Conservation (phyloP, 1,140 invertebrate genomes). For the Cephus cinctus region DNA sequence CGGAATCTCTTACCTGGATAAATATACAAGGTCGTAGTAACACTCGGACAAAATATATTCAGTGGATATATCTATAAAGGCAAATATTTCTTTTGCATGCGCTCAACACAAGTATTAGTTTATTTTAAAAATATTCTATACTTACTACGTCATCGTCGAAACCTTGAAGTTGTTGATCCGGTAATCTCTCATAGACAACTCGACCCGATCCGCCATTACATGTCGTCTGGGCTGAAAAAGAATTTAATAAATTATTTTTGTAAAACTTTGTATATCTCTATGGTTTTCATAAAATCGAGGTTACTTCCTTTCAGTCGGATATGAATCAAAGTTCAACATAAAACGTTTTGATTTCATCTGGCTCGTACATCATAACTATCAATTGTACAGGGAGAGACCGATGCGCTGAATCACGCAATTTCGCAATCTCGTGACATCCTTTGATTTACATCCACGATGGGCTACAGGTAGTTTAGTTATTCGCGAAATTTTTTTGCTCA, state of each 20-base stretch:
- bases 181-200: conserved; percentile 83
- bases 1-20: conserved; percentile 70
- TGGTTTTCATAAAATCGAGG: conserved; percentile 8
- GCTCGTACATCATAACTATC: no score
- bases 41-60: no score
- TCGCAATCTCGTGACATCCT: conserved; percentile 27
- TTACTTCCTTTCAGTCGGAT: no score
- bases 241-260: conserved; percentile 4
- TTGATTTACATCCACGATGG: conserved; percentile 4
- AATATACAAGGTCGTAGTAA: conserved; percentile 9
- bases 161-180: conserved; percentile 84
- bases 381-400: no score
- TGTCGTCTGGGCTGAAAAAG: conserved; percentile 76
- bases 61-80: no score
- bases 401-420: conserved; percentile 18
- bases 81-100: no score
- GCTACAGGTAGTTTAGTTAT: background rate
- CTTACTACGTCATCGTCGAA: conserved; percentile 84
- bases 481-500: background rate
- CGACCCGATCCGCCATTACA: conserved; percentile 83
- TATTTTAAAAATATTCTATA: conserved; percentile 21
- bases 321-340: no score
- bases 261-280: no score
- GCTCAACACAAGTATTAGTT: no score
- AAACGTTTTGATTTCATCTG: no score